Conservation (phyloP, 2,797 vertebrate species). For the Aphelocoma californica region DNA sequence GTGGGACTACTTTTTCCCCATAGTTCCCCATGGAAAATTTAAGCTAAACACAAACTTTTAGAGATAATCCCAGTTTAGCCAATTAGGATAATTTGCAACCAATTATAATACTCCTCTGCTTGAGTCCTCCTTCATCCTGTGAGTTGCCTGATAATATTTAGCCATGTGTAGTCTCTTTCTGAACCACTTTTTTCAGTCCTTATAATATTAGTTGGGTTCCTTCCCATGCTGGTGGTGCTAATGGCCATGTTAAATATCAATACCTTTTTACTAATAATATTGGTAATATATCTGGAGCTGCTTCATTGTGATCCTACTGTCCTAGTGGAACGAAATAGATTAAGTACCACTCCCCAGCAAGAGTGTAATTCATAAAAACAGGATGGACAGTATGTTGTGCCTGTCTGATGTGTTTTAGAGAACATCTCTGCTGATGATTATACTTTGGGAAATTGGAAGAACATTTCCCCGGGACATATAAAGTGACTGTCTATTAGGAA, state of each 20-base stretch:
- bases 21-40: neutral
- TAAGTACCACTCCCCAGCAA: neutral
- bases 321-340: neutral
- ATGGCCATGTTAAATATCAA: conserved; percentile 27
- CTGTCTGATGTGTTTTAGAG: conserved; percentile 25
- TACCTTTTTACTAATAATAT: neutral
- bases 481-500: conserved; percentile 32
- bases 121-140: neutral
- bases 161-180: neutral
- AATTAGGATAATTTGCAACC: neutral
- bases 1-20: fast-evolving
- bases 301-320: neutral
- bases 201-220: neutral
- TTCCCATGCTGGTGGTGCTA: neutral
- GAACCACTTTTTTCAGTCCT: neutral
- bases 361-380: conserved; percentile 9
- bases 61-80: neutral
- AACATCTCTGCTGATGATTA: conserved; percentile 29
- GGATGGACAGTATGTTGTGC: neutral
- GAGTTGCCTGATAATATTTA: neutral
- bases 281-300: neutral
- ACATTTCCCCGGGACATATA: neutral
- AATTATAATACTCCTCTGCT: neutral
- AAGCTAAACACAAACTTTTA: neutral
- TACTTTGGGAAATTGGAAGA: conserved; percentile 43